Conservation (phyloP, 2,797 vertebrate genomes). For the Tamandua tetradactyla region DNA sequence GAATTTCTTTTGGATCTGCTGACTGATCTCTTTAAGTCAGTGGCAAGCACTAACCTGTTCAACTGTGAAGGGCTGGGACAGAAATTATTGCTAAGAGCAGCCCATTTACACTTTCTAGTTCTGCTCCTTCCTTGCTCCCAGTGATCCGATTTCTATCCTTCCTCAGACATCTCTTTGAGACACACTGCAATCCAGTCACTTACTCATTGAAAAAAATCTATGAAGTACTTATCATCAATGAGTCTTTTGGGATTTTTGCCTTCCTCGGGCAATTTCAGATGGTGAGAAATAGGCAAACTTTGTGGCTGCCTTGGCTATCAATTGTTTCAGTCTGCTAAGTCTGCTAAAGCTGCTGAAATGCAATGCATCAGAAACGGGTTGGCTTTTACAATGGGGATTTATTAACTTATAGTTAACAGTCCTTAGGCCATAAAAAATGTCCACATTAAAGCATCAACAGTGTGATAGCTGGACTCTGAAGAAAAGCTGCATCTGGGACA, state of each 20-base stretch:
- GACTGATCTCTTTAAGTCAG: background rate
- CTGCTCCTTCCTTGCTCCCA: background rate
- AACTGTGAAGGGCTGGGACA: background rate
- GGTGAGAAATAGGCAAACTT: background rate
- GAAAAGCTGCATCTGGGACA: no score
- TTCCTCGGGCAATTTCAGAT: background rate
- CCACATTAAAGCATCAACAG: no score
- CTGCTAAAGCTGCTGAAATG: no score
- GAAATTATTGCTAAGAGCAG: background rate
- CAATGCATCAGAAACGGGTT: no score
- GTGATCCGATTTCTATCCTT: background rate
- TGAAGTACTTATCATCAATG: background rate
- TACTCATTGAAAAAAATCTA: slow-evolving; percentile 12
- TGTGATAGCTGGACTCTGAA: no score
- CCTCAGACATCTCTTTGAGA: background rate
- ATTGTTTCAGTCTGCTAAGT: no score
- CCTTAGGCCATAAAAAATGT: no score
- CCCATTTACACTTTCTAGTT: background rate
- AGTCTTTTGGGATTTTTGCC: background rate
- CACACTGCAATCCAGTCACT: background rate
- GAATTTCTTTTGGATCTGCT: background rate
- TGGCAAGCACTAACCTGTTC: slow-evolving; percentile 11
- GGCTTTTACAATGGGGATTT: no score
- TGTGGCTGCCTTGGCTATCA: background rate
- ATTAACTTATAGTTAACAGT: no score